These are phyloP conservation scores for Hipposideros larvatus DNA, from an alignment of 2,797 vertebrate genomes.

Conservation along the genomic window DNA sequence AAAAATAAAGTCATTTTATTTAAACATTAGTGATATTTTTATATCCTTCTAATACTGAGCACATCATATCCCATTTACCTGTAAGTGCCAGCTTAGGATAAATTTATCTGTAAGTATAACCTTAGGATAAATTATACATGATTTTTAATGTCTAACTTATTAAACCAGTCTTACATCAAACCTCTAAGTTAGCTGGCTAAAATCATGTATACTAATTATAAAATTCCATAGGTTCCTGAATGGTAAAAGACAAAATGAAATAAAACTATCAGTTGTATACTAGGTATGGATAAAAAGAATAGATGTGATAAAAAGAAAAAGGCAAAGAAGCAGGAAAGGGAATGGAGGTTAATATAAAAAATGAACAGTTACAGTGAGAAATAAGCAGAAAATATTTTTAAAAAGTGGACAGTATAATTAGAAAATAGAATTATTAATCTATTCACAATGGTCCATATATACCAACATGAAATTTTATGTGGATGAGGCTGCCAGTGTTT, in stretches of 20 bases:
- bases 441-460: not conserved
- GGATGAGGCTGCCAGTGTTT: not conserved
- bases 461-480: not conserved
- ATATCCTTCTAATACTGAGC: not conserved
- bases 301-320: not conserved
- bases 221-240: not conserved
- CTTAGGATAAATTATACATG: not conserved
- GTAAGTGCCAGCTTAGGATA: not conserved
- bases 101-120: not conserved
- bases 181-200: not conserved
- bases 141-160: constrained; percentile 12
- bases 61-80: not conserved
- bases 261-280: not conserved
- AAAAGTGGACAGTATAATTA: not conserved
- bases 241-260: not conserved
- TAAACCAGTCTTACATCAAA: not conserved
- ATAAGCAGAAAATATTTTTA: not conserved
- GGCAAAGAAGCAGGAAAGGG: not conserved
- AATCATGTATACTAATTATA: not conserved
- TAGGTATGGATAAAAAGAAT: not conserved
- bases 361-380: not conserved
- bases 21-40: constrained; percentile 46
- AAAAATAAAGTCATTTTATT: constrained; percentile 62
- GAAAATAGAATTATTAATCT: not conserved
- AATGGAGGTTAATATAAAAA: not conserved